Evolutionary conservation across 2,888 invertebrate species (phyloP), one percentile per base, ranked within the genome.

Genomic region (Dryocosmus kuriphilus): DNA sequence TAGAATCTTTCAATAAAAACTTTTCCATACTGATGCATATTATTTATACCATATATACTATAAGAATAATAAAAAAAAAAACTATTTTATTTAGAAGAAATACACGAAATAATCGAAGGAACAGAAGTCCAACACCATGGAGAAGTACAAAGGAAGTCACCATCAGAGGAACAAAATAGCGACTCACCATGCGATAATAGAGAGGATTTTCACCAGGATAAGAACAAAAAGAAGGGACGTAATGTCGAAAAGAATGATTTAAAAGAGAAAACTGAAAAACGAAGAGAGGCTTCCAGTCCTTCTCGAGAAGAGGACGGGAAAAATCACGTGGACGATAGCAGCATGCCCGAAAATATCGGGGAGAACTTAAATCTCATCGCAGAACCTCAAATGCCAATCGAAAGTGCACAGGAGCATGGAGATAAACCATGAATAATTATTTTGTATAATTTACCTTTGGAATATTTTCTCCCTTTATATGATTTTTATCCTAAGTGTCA

Each of bases 61-160:
- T 7, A 8, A 57, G 24, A 57, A 57, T 22, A 57, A 57, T 57
- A 57, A 57, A 22, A 22, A 9, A 57, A 19, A 22, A 9, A 57
- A 19, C 8, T 57, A 11, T 57, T 57, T 57, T 24, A 11, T 57
- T 57, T 24, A 57, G 24, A 14, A 57, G 57, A 16, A 14, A 22
- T 22, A 55, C 22, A 22, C n/a, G 55, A 55, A 55, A 24, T 24
- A 6, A 4, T 57, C 51, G 51, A 51, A 51, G 51, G 27, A 61
- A 41, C 1, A 65, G 76, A 35, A 78, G 76, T 22, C 35, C 67
- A 41, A 46, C 30, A n/a, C 74, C 74, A 16, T 74, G 62, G 61
- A 77, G 61, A n/a, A 71, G 73, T 55, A 4, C 51, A 1, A 1
- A 65, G 63, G 14, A 35, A 51, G 27, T 27, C 32, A 27, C 11